phyloP scores from a whole-genome alignment of 2,113 vertebrate genomes.

The Scolopax mira region DNA sequence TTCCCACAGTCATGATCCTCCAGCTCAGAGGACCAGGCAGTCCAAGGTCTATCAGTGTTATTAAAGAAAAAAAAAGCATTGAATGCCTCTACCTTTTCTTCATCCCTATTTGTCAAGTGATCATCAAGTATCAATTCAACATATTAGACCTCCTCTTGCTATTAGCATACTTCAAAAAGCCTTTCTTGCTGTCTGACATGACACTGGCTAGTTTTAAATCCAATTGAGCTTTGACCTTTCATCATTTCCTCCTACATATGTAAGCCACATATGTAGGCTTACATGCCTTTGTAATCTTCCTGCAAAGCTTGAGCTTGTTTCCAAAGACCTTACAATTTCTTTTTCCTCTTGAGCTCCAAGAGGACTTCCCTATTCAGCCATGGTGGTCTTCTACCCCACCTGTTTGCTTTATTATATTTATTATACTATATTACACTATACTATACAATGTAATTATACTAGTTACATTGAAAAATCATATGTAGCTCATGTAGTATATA shows the following conservation, averaged over 20 bases:
- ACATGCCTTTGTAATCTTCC: background rate
- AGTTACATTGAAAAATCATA: background rate
- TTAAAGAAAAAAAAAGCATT: background rate
- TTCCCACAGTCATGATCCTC: background rate
- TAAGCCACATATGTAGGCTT: no score
- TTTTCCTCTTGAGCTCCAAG: background rate
- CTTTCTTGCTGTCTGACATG: background rate
- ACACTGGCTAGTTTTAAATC: background rate
- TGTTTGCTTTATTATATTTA: background rate
- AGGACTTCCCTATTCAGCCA: background rate
- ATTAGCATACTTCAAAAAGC: background rate
- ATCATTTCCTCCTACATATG: background rate
- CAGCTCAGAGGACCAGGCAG: background rate
- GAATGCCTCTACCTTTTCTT: background rate
- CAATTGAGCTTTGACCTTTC: background rate
- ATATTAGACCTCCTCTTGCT: background rate
- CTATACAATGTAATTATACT: no score
- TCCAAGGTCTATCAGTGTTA: background rate
- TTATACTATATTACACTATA: no score
- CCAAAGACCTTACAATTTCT: background rate
- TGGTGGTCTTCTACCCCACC: background rate
- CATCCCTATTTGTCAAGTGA: background rate
- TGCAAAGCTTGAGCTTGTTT: background rate
- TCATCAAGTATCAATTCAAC: background rate
- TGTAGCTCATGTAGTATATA: background rate